A percentile compares a stretch with the other conserved stretches of the same genome.
Conservation (phyloP, 1,140 invertebrate genomes). For the Subanguina moxae region DNA sequence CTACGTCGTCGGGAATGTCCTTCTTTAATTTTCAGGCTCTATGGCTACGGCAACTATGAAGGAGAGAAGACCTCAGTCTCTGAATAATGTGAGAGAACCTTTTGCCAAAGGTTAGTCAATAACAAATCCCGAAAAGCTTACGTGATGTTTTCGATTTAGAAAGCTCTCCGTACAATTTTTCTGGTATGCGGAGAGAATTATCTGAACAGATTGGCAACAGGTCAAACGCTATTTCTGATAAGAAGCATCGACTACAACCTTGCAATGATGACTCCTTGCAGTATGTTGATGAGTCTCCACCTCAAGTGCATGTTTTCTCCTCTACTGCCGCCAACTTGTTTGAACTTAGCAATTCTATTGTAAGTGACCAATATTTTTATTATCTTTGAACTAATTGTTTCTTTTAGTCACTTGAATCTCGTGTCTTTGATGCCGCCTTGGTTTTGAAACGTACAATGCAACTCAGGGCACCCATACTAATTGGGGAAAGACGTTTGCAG, state of each 20-base stretch:
- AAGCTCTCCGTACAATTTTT: neutral
- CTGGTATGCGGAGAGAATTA: neutral
- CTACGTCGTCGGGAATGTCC: too few relatives aligned
- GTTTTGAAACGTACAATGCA: slow-evolving; percentile 15
- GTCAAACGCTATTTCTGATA: neutral
- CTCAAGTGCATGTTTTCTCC: neutral
- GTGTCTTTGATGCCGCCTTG: slow-evolving; percentile 8
- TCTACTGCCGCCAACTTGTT: slow-evolving; percentile 7
- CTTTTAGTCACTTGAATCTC: slow-evolving; percentile 7
- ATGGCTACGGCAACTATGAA: too few relatives aligned
- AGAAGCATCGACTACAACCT: neutral
- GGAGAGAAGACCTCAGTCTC: too few relatives aligned
- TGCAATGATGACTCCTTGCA: neutral
- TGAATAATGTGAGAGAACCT: too few relatives aligned
- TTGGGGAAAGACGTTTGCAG: neutral
- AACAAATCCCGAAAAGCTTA: too few relatives aligned
- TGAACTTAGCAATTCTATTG: slow-evolving; percentile 12
- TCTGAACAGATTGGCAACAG: neutral
- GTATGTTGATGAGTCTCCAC: slow-evolving; percentile 2
- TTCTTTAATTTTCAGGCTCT: too few relatives aligned
- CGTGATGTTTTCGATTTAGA: too few relatives aligned
- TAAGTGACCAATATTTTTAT: neutral
- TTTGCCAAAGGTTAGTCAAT: too few relatives aligned
- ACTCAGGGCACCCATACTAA: neutral
- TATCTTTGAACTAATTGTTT: neutral